Evolutionary conservation across 2,888 invertebrate species (phyloP).

Genomic region (Cynaeus angustus): DNA sequence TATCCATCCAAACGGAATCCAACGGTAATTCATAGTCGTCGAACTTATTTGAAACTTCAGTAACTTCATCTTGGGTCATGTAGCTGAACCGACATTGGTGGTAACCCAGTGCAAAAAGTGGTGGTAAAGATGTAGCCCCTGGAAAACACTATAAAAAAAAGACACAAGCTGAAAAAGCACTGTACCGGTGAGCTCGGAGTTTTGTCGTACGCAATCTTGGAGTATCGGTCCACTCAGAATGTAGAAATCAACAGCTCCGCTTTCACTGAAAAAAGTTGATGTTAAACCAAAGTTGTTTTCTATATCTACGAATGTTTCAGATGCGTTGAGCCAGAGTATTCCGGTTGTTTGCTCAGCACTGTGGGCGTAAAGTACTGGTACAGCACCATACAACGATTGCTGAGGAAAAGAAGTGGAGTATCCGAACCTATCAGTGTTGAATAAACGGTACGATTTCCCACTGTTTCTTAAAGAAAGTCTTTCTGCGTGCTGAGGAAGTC

Average conservation of each 20-base stretch:
- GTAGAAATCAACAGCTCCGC: slow-evolving; percentile 94
- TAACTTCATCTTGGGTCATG: slow-evolving; percentile 94
- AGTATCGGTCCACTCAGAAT: slow-evolving; percentile 91
- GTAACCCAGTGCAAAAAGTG: slow-evolving; percentile 63
- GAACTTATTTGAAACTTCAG: slow-evolving; percentile 85
- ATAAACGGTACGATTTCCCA: slow-evolving; percentile 36
- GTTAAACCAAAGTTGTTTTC: slow-evolving; percentile 72
- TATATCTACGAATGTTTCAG: slow-evolving; percentile 98
- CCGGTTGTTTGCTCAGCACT: slow-evolving; percentile 72
- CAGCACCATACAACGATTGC: slow-evolving; percentile 69
- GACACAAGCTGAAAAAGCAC: too few species aligned
- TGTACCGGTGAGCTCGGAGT: slow-evolving; percentile 83
- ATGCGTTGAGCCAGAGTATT: slow-evolving; percentile 85
- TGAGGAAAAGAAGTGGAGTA: not conserved
- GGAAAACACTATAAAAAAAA: not conserved
- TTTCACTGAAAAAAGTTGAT: slow-evolving; percentile 94
- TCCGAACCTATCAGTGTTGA: slow-evolving; percentile 29
- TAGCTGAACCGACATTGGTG: slow-evolving; percentile 81
- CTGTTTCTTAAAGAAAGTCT: slow-evolving; percentile 3
- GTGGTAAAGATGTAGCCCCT: slow-evolving; percentile 77
- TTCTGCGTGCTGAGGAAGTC: slow-evolving; percentile 36
- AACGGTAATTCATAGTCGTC: slow-evolving; percentile 93
- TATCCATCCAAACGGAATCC: slow-evolving; percentile 98
- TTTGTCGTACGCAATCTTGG: slow-evolving; percentile 88
- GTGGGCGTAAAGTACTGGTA: slow-evolving; percentile 94